Evolutionary conservation across 2,888 invertebrate genomes (phyloP).

Genomic region (Homarus gammarus): DNA sequence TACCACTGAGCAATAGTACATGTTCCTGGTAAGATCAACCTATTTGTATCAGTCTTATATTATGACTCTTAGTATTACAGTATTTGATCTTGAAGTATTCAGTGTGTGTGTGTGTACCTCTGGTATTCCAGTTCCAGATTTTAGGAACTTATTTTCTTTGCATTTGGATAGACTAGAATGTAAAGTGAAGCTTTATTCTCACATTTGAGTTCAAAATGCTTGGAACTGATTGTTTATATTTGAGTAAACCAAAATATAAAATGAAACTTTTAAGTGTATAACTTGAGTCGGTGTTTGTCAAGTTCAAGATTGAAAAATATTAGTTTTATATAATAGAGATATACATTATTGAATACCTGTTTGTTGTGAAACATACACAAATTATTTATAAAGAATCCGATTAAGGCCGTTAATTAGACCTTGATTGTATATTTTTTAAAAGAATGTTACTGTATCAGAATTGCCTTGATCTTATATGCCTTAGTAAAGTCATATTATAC

Average conservation of each 20-base stretch:
- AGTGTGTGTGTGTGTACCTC: too few relatives aligned
- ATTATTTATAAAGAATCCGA: background rate
- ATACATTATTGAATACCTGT: background rate
- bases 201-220: too few relatives aligned
- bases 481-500: too few relatives aligned
- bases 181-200: too few relatives aligned
- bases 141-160: too few relatives aligned
- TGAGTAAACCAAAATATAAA: background rate
- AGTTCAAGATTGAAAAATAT: background rate
- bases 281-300: background rate
- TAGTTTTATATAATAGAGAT: background rate
- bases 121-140: too few relatives aligned
- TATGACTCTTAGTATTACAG: too few relatives aligned
- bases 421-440: background rate
- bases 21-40: too few relatives aligned
- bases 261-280: background rate
- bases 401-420: background rate
- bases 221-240: background rate
- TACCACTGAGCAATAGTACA: too few relatives aligned
- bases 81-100: too few relatives aligned
- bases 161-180: too few relatives aligned
- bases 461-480: background rate
- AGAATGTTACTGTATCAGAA: background rate
- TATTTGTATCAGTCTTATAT: too few relatives aligned
- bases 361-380: background rate